Evolutionary conservation across 2,888 invertebrate species (phyloP), one percentile per base, ranked within the genome.

Genomic region (Lypha dubia): DNA sequence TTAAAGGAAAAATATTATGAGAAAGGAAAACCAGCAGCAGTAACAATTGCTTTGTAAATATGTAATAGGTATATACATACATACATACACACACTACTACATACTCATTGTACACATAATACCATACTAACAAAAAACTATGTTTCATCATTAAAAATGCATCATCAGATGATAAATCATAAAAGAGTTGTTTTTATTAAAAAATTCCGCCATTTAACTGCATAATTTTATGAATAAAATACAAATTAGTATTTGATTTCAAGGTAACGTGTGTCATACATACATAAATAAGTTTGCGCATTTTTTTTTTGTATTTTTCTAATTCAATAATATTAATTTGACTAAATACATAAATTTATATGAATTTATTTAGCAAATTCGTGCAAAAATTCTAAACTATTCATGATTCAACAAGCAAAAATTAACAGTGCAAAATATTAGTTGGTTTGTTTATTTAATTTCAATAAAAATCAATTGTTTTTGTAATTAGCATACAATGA

Each of bases 181-280:
- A 28, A 53, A 15, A 38, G 63, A 7, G 1, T 46, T 17, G 4
- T 15, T 28, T 3, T 46, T 62, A 35, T 53, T 58, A 60, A 28
- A 32, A 44, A 51, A 51, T 28, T 41, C 60, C 38, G 62, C 28
- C 74, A 35, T 53, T n/a, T 22, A 38, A n/a, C n/a, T n/a, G n/a
- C 24, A 3, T 24, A 24, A 44, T 71, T 58, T 28, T 1, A 32
- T 62, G 24, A 15, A 38, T 38, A 20, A 62, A 17, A 62, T 62
- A 46, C 32, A 24, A 17, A 53, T 24, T 41, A 56, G n/a, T 28
- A 44, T 44, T 41, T 17, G 15, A 67, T 67, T 67, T 67, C 76
- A 76, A 76, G 76, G 76, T 65, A 56, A 75, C 53, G 20, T n/a
- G 22, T 35, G 58, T 76, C 67, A 46, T 67, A 76, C 35, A 8